A percentile compares a stretch with the other conserved stretches of the same genome.
Evolutionary conservation across 2,797 vertebrate genomes (phyloP).

Genomic region (Corythornis leucogaster): DNA sequence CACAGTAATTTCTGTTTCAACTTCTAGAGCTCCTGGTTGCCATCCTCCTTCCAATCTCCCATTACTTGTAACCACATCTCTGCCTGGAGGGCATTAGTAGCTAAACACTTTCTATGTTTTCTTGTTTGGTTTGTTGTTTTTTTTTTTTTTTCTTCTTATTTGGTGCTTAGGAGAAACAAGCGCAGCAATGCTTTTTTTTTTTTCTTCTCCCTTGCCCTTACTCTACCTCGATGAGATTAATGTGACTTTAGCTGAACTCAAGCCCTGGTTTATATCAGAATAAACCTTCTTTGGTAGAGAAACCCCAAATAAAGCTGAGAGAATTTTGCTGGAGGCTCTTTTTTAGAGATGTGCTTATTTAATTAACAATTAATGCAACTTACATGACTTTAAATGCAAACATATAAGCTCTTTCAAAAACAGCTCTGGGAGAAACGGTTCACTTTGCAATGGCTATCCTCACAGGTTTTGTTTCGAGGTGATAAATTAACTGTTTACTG

Average conservation of each 20-base stretch:
- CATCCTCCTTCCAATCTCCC: background rate
- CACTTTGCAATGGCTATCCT: background rate
- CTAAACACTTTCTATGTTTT: background rate
- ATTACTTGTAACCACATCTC: background rate
- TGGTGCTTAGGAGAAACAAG: background rate
- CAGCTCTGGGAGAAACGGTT: background rate
- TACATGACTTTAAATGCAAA: background rate
- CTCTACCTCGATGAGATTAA: background rate
- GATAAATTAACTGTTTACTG: background rate
- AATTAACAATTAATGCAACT: conserved; percentile 12
- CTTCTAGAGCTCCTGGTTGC: background rate
- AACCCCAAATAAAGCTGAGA: background rate
- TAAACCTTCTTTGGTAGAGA: background rate
- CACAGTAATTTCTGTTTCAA: background rate
- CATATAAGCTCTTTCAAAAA: background rate
- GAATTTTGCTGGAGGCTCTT: conserved; percentile 6
- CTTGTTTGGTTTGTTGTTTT: background rate
- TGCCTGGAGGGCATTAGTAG: background rate
- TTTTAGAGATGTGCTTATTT: background rate
- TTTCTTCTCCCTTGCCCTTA: background rate
- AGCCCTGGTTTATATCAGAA: background rate
- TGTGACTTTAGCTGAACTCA: background rate
- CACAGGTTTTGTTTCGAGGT: background rate
- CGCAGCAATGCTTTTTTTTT: background rate
- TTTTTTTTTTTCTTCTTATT: background rate